Percentiles rank a stretch among this genome's conserved stretches.
phyloP scores from a whole-genome alignment of 2,888 invertebrate genomes.

The Cordilura impudica region DNA sequence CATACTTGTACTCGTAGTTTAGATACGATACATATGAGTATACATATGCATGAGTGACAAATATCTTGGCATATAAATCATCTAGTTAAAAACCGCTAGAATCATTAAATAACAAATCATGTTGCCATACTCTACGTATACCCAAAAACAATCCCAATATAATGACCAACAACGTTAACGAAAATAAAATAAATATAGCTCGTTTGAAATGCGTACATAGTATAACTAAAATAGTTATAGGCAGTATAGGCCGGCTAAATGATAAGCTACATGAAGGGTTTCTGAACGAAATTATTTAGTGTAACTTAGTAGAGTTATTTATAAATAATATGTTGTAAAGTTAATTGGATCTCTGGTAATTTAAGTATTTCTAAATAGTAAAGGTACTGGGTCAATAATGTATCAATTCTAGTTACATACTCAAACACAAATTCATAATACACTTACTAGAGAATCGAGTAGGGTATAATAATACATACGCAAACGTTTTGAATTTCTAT shows the following conservation, averaged over 20 bases:
- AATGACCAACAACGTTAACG: slow-evolving; percentile 41
- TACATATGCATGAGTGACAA: slow-evolving; percentile 48
- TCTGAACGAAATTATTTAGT: too few species aligned
- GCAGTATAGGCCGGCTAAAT: too few species aligned
- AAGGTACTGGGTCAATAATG: too few species aligned
- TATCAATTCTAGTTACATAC: too few species aligned
- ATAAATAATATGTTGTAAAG: too few species aligned
- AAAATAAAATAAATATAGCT: background rate
- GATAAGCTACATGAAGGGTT: too few species aligned
- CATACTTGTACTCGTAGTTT: slow-evolving; percentile 1
- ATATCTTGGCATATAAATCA: slow-evolving; percentile 63
- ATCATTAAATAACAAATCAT: slow-evolving; percentile 63
- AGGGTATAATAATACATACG: slow-evolving; percentile 24
- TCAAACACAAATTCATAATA: too few species aligned
- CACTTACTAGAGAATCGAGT: too few species aligned
- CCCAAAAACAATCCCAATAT: background rate
- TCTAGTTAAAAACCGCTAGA: slow-evolving; percentile 61
- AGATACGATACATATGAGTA: slow-evolving; percentile 14
- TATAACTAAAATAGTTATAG: background rate
- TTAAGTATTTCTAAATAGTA: too few species aligned
- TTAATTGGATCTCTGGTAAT: too few species aligned
- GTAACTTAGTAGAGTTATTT: too few species aligned
- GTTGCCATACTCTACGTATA: slow-evolving; percentile 32
- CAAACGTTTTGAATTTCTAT: slow-evolving; percentile 61
- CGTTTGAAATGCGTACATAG: too few species aligned